These are phyloP conservation scores for Procambarus virginalis DNA, from an alignment of 1,140 invertebrate species.

Conservation along the genomic window DNA sequence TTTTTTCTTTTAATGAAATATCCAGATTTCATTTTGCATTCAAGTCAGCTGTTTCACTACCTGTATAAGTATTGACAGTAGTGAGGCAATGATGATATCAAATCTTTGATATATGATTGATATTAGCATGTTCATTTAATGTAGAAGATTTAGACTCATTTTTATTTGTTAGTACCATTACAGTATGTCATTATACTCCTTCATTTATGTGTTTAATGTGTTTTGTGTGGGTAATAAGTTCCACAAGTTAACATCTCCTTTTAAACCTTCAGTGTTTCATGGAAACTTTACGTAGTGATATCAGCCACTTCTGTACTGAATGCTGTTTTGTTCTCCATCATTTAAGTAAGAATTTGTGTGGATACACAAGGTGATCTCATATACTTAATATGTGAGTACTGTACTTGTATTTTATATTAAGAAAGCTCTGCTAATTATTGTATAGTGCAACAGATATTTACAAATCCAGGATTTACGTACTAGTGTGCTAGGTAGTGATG, in stretches of 20 bases:
- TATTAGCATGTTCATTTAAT: background rate
- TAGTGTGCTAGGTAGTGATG: background rate
- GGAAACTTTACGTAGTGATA: background rate
- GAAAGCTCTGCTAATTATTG: no score
- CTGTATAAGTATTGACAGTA: background rate
- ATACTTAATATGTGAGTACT: background rate
- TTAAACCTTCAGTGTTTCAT: background rate
- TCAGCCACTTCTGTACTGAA: background rate
- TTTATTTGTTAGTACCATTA: background rate
- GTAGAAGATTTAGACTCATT: background rate
- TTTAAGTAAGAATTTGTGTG: background rate
- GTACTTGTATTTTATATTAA: background rate
- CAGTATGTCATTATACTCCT: background rate
- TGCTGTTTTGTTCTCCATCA: background rate
- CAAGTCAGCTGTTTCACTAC: background rate
- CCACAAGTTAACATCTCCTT: background rate
- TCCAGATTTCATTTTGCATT: background rate
- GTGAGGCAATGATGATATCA: background rate
- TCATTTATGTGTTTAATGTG: background rate
- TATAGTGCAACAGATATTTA: background rate
- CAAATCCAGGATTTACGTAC: background rate
- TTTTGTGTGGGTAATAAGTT: background rate
- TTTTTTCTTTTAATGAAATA: no score
- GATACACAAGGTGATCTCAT: background rate
- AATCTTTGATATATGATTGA: background rate